phyloP scores from a whole-genome alignment of 2,113 vertebrate genomes.

The Thamnaconus septentrionalis region DNA sequence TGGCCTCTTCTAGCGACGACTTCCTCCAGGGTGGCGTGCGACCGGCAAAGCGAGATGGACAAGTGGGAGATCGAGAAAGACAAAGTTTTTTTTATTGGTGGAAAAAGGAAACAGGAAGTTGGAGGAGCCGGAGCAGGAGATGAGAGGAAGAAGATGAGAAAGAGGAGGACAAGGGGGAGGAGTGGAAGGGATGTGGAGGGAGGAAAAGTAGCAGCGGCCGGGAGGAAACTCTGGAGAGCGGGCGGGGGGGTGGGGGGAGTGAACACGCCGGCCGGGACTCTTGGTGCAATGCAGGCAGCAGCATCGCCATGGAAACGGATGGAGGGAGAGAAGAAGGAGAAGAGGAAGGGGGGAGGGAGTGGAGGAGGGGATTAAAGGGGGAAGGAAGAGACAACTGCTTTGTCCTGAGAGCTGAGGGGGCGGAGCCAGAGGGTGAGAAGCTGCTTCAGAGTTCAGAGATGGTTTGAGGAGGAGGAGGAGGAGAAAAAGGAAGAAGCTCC shows the following conservation, averaged over 20 bases:
- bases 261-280: constrained; percentile 66
- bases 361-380: constrained; percentile 73
- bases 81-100: neutral
- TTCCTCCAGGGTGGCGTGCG: constrained; percentile 17
- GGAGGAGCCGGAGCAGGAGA: neutral
- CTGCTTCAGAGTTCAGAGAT: constrained; percentile 21
- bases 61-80: neutral
- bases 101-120: neutral
- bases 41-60: too few species aligned
- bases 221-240: constrained; percentile 26
- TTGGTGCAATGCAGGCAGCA: constrained; percentile 84
- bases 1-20: constrained; percentile 32
- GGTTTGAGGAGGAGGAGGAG: neutral
- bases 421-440: constrained; percentile 5
- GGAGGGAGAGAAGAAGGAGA: constrained; percentile 58
- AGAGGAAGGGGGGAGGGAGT: constrained; percentile 65
- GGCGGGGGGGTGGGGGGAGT: constrained; percentile 50
- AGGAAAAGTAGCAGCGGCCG: constrained; percentile 23
- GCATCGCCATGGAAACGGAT: constrained; percentile 86
- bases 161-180: constrained; percentile 7
- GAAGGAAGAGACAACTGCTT: constrained; percentile 68
- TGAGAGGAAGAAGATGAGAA: neutral
- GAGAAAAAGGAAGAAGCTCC: neutral
- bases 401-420: constrained; percentile 12
- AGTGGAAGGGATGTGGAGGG: constrained; percentile 25